Evolutionary conservation across 2,797 vertebrate genomes (phyloP).

Genomic region (Bradypodion pumilum): DNA sequence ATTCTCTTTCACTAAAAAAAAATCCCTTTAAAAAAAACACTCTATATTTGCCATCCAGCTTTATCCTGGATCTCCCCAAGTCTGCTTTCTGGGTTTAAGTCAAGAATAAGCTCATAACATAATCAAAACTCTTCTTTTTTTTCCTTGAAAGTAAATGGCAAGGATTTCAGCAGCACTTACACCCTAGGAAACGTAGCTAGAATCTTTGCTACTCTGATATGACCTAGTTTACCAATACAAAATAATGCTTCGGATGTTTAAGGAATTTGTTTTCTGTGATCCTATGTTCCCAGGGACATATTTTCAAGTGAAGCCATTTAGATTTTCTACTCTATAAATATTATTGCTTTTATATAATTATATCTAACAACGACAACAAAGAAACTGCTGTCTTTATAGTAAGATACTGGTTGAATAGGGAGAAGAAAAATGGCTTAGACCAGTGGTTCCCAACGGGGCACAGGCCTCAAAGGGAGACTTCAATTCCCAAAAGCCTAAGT

Average conservation of each 20-base stretch:
- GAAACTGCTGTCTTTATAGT: background rate
- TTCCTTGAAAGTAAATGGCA: background rate
- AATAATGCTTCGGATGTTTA: background rate
- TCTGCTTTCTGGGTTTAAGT: background rate
- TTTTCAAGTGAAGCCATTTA: background rate
- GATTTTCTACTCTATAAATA: background rate
- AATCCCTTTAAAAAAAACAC: background rate
- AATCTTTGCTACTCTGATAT: background rate
- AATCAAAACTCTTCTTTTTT: background rate
- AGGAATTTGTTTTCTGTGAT: background rate
- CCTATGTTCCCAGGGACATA: background rate
- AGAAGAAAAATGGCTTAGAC: conserved; percentile 1
- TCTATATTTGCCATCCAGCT: background rate
- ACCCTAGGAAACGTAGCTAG: background rate
- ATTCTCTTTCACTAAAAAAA: background rate
- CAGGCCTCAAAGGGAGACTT: too few species aligned
- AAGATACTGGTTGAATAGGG: background rate
- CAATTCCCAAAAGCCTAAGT: too few species aligned
- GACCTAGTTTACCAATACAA: background rate
- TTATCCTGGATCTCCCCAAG: too few species aligned
- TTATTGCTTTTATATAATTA: too few species aligned
- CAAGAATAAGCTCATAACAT: background rate
- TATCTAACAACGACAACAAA: too few species aligned
- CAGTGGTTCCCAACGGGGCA: too few species aligned
- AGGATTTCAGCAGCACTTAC: background rate